Conservation (phyloP, 1,140 invertebrate genomes). For the Patella vulgata region DNA sequence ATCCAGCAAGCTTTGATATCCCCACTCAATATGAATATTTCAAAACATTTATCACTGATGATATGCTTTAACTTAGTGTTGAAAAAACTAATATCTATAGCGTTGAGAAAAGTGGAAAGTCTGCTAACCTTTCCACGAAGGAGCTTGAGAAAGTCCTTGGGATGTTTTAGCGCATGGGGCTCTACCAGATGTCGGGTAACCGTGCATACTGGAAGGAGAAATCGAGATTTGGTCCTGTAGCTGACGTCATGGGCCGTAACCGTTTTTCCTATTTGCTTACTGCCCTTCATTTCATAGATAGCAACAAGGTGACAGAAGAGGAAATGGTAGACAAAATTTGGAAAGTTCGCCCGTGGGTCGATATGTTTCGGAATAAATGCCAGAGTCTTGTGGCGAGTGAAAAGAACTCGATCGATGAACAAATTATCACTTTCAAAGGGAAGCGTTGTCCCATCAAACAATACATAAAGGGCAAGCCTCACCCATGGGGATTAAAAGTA, state of each 20-base stretch:
- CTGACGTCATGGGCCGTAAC: constrained; percentile 14
- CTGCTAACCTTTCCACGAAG: too few species aligned
- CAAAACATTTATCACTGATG: too few species aligned
- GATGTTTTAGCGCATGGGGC: constrained; percentile 23
- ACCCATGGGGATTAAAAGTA: too few species aligned
- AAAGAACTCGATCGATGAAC: constrained; percentile 43
- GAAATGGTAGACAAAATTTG: constrained; percentile 23
- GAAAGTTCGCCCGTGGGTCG: constrained; percentile 30
- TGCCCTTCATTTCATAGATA: constrained; percentile 22
- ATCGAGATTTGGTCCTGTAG: constrained; percentile 7
- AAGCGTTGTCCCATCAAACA: constrained; percentile 34
- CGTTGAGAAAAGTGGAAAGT: too few species aligned
- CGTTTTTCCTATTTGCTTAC: neutral
- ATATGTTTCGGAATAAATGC: constrained; percentile 20
- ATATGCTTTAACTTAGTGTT: too few species aligned
- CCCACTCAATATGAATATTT: too few species aligned
- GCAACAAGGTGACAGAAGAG: constrained; percentile 10
- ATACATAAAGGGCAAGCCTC: constrained; percentile 41
- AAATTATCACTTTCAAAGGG: constrained; percentile 55
- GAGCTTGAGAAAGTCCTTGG: constrained; percentile 14
- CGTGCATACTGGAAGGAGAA: constrained; percentile 12
- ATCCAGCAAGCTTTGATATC: too few species aligned
- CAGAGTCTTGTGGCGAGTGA: constrained; percentile 17
- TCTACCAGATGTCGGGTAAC: constrained; percentile 13
- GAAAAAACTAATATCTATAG: too few species aligned